A percentile compares a stretch with the other conserved stretches of the same genome.
Evolutionary conservation across 2,888 invertebrate species (phyloP).

Genomic region (Acleris cristana): DNA sequence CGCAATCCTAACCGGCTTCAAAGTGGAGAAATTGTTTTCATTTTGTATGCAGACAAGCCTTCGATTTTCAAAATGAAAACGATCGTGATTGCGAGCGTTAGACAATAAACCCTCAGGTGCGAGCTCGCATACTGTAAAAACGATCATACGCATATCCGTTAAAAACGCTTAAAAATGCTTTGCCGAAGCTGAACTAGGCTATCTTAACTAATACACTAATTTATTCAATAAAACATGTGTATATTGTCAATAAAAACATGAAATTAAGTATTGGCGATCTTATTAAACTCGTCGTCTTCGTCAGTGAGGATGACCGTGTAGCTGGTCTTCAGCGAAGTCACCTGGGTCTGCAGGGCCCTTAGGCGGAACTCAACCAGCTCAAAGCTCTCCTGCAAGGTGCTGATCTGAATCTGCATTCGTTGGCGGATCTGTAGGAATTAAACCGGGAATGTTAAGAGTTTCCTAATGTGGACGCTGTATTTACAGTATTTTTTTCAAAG

Average conservation of each 20-base stretch:
- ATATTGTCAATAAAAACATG: constrained; percentile 17
- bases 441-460: constrained; percentile 1
- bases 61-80: too few relatives aligned
- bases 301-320: constrained; percentile 61
- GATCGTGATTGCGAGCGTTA: too few relatives aligned
- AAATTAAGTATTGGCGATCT: constrained; percentile 39
- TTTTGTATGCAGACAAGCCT: too few relatives aligned
- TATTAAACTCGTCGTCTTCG: constrained; percentile 53
- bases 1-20: too few relatives aligned
- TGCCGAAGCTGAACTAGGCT: too few relatives aligned
- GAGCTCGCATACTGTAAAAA: too few relatives aligned
- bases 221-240: constrained; percentile 7
- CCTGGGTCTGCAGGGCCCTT: constrained; percentile 85
- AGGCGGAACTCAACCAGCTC: constrained; percentile 87
- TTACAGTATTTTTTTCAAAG: background rate
- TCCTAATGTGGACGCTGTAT: background rate
- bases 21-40: too few relatives aligned
- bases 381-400: constrained; percentile 86
- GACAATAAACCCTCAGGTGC: too few relatives aligned
- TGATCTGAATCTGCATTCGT: constrained; percentile 87
- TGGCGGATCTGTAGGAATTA: constrained; percentile 81
- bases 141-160: too few relatives aligned
- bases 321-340: constrained; percentile 83
- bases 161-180: too few relatives aligned
- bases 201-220: background rate